phyloP scores from a whole-genome alignment of 2,113 vertebrate genomes.

The Aix galericulata region DNA sequence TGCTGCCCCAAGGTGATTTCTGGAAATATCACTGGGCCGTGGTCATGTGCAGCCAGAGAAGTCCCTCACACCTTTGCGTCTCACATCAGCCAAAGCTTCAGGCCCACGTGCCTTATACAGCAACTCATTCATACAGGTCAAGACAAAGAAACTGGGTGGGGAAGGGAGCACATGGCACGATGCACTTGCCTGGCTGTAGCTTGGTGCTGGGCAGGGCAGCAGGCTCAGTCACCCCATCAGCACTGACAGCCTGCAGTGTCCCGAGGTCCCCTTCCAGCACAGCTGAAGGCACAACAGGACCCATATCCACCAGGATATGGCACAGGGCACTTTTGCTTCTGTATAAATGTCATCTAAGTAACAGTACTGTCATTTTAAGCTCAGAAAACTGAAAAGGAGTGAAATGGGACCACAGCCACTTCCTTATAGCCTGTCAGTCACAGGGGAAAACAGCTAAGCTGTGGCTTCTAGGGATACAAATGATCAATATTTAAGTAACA shows the following conservation, averaged over 20 bases:
- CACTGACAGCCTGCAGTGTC: not conserved
- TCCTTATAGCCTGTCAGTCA: not conserved
- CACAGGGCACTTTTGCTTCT: not conserved
- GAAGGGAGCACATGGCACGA: not conserved
- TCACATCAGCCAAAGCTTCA: not conserved
- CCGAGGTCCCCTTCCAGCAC: not conserved
- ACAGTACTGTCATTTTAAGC: not conserved
- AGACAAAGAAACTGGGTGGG: slow-evolving; percentile 54
- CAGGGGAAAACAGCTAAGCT: not conserved
- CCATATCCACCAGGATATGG: not conserved
- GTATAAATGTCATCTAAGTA: not conserved
- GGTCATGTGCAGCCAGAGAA: not conserved
- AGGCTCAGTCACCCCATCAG: not conserved
- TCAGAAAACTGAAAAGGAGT: not conserved
- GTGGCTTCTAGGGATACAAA: not conserved
- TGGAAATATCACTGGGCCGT: not conserved
- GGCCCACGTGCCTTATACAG: not conserved
- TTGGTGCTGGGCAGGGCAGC: not conserved
- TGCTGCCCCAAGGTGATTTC: not conserved
- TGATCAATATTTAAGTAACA: not conserved
- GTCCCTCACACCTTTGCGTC: not conserved
- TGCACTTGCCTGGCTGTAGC: not conserved
- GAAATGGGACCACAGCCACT: not conserved
- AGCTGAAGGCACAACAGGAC: rapidly evolving
- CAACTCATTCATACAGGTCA: not conserved